These are phyloP conservation scores for Ceratina japonica DNA, from an alignment of 1,140 invertebrate genomes.

Conservation along the genomic window DNA sequence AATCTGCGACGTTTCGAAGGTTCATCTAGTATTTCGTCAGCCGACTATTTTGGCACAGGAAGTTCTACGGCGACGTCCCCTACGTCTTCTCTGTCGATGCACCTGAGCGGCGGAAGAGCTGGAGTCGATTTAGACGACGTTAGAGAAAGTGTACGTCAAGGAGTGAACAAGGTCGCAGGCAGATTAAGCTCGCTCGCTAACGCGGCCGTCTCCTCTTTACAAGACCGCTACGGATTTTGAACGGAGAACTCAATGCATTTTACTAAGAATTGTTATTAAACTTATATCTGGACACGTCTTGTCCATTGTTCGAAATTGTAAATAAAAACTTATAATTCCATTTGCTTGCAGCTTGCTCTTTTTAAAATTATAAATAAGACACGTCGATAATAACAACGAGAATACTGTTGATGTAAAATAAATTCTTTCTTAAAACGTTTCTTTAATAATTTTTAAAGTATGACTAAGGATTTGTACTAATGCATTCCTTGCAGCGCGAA, in stretches of 20 bases:
- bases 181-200: conserved; percentile 95
- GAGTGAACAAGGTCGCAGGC: conserved; percentile 97
- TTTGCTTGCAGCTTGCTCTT: conserved; percentile 40
- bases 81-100: conserved; percentile 71
- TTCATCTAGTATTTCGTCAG: conserved; percentile 95
- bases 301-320: conserved; percentile 75
- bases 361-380: conserved; percentile 12
- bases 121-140: conserved; percentile 92
- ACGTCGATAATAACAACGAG: neutral
- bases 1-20: conserved; percentile 91
- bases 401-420: conserved; percentile 32
- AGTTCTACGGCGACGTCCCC: conserved; percentile 68
- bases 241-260: conserved; percentile 45
- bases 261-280: conserved; percentile 60
- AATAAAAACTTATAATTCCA: conserved; percentile 73
- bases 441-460: conserved; percentile 42
- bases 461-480: conserved; percentile 39
- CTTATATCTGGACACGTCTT: conserved; percentile 63
- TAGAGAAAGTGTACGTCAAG: conserved; percentile 96
- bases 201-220: conserved; percentile 95
- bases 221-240: conserved; percentile 82
- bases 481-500: conserved; percentile 71
- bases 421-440: conserved; percentile 3
- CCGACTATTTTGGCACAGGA: conserved; percentile 93
- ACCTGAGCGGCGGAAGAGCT: conserved; percentile 62